phyloP scores from a whole-genome alignment of 2,797 vertebrate species.

The Pseudopleuronectes americanus region DNA sequence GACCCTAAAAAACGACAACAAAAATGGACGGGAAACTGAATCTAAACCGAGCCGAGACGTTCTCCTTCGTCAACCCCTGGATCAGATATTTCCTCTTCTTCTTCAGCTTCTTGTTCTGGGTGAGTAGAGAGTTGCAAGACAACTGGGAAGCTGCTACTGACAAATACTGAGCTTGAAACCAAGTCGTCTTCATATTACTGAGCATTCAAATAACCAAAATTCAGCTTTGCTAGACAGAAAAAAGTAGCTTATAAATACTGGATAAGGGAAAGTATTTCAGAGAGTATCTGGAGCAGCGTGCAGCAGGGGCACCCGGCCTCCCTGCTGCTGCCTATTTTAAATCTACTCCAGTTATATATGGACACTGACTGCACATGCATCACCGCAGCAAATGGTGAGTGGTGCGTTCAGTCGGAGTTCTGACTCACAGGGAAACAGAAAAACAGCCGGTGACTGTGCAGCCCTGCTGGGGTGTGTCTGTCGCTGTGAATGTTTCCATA shows the following conservation, averaged over 20 bases:
- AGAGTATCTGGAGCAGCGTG: conserved; percentile 34
- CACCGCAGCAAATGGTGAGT: conserved; percentile 34
- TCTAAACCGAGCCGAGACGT: conserved; percentile 78
- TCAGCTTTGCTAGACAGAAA: background rate
- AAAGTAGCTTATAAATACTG: conserved; percentile 61
- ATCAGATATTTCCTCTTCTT: conserved; percentile 86
- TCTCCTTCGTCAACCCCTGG: conserved; percentile 86
- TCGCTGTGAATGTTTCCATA: conserved; percentile 4
- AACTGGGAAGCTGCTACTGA: background rate
- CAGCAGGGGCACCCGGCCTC: conserved; percentile 25
- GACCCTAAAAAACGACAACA: conserved; percentile 19
- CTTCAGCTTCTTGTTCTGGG: conserved; percentile 88
- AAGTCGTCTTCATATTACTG: conserved; percentile 15
- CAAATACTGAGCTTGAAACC: conserved; percentile 2
- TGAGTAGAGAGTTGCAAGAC: conserved; percentile 67
- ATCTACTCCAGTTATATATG: conserved; percentile 49
- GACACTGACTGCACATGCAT: conserved; percentile 45
- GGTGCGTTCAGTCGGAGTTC: conserved; percentile 22
- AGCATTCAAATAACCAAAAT: conserved; percentile 29
- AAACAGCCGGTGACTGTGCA: conserved; percentile 25
- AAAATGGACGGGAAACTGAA: conserved; percentile 79
- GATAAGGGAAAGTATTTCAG: conserved; percentile 52
- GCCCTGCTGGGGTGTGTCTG: conserved; percentile 1
- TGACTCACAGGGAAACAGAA: conserved; percentile 33
- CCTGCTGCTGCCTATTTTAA: conserved; percentile 48